Evolutionary conservation across 2,113 vertebrate genomes (phyloP).

Genomic region (Orycteropus afer): DNA sequence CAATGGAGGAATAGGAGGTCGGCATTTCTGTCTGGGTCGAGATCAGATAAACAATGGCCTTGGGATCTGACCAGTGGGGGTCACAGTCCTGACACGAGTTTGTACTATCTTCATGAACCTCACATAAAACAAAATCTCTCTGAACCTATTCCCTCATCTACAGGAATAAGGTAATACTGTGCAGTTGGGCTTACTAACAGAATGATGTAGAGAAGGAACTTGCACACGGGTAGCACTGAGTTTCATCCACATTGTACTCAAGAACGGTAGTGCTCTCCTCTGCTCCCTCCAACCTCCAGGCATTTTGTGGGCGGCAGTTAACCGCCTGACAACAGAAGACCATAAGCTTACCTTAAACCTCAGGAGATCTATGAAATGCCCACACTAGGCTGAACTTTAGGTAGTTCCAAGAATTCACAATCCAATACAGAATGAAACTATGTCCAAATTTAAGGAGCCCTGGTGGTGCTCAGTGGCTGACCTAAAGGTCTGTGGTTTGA

Average conservation of each 20-base stretch:
- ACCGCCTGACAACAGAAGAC: background rate
- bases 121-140: background rate
- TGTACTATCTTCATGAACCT: fast-evolving
- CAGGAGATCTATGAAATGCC: background rate
- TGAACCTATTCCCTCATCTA: fast-evolving
- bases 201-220: fast-evolving
- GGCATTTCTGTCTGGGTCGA: background rate
- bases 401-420: background rate
- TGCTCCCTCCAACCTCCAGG: background rate
- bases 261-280: background rate
- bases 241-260: fast-evolving
- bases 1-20: background rate
- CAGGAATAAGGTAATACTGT: background rate
- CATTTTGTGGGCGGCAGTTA: background rate
- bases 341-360: background rate
- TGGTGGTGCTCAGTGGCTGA: no score
- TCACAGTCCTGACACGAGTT: fast-evolving
- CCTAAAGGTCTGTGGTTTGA: background rate
- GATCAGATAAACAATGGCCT: fast-evolving
- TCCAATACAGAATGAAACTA: background rate
- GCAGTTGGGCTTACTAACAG: fast-evolving
- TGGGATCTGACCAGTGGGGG: background rate
- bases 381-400: fast-evolving
- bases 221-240: fast-evolving
- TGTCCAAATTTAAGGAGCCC: background rate